Evolutionary conservation across 2,888 invertebrate species (phyloP), one percentile per base, ranked within the genome.

Genomic region (Holacanthella duospinosa): DNA sequence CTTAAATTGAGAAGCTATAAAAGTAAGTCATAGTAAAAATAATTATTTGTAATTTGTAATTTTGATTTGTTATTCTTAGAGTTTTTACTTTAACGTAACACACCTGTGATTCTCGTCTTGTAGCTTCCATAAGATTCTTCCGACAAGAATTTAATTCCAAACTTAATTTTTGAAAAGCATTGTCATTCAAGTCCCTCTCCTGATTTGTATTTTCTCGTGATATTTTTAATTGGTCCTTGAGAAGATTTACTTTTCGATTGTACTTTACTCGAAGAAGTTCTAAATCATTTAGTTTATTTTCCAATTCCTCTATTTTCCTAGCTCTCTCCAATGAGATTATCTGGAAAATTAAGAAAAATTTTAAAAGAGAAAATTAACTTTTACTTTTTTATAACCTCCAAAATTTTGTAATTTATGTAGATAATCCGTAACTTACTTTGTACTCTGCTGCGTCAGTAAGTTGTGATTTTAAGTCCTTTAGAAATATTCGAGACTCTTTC

Each of bases 391-490:
- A 53, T 9, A 12, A 6, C 9, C 25, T 12, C 25, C 54, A 53
- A 25, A 24, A 53, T 53, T 53, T n/a, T 24, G 9, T 53, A 6
- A 12, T 53, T 21, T 21, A 12, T 53, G 6, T 21, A 21, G 6
- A 21, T 24, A 16, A 21, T 53, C 21, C 6, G 9, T 21, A 21
- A 53, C n/a, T 55, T 76, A 86, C 89, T 83, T 91, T 92, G 75
- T 88, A 89, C 75, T 92, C 90, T 0, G 88, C 88, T 1, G 90
- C 88, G 76, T 91, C 90, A 0, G 87, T 85, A 9, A 92, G 78
- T 75, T 92, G 91, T 1, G 88, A 84, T 78, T 92, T 90, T 55
- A 93, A 82, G 74, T 93, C 92, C 21, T 89, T 83, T 43, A 88
- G 82, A 72, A 89, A 88, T 0, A 86, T 82, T 67, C 88, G 85